phyloP scores from a whole-genome alignment of 2,888 invertebrate species.

The Plagiodera versicolora region DNA sequence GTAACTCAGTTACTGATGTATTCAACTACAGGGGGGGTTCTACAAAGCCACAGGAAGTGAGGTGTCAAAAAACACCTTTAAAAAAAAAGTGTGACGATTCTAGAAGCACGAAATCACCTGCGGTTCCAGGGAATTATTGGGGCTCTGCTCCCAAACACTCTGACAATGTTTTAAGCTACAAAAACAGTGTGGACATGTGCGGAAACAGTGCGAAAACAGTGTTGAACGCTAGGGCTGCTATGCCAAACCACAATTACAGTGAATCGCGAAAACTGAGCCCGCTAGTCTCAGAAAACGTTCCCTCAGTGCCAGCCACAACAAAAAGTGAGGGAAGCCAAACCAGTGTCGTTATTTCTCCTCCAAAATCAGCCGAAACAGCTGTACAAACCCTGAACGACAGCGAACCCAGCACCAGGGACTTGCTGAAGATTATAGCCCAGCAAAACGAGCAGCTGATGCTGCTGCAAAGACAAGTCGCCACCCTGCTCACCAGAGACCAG shows the following conservation, averaged over 20 bases:
- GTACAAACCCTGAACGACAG: conserved; percentile 40
- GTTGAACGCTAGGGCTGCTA: background rate
- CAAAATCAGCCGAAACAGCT: conserved; percentile 13
- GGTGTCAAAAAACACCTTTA: background rate
- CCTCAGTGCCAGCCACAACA: too few species aligned
- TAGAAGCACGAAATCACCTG: too few species aligned
- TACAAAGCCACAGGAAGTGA: background rate
- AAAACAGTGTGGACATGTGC: background rate
- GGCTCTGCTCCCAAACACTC: too few species aligned
- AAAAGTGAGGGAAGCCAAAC: conserved; percentile 33
- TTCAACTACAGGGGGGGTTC: conserved; percentile 39
- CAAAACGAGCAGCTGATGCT: conserved; percentile 69
- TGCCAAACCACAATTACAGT: background rate
- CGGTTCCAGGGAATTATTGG: too few species aligned
- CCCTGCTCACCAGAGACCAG: conserved; percentile 53
- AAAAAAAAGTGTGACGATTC: too few species aligned
- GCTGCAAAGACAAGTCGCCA: conserved; percentile 67
- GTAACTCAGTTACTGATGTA: conserved; percentile 42
- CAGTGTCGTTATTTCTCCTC: conserved; percentile 2
- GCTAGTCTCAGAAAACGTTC: background rate
- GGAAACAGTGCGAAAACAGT: background rate
- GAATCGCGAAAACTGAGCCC: background rate
- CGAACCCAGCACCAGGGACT: conserved; percentile 62
- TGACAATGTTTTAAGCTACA: too few species aligned
- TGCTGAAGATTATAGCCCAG: conserved; percentile 62